Conservation (phyloP, 2,797 vertebrate genomes). For the Steatocranus sp. region DNA sequence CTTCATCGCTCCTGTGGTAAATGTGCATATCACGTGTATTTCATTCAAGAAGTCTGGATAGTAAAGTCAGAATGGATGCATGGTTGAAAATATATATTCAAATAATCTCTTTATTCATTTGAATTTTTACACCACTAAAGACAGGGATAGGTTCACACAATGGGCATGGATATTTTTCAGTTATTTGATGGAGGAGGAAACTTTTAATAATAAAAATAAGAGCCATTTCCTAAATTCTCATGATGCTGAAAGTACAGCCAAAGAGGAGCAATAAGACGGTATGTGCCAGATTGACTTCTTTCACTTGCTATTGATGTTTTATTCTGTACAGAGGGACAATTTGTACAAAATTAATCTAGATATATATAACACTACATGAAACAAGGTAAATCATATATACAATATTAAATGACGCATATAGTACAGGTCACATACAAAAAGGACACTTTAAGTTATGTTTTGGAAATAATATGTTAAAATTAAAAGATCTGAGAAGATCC, state of each 20-base stretch:
- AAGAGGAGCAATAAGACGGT: conserved; percentile 77
- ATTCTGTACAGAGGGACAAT: conserved; percentile 98
- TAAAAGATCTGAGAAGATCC: conserved; percentile 71
- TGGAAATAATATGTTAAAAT: conserved; percentile 79
- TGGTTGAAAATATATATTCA: conserved; percentile 87
- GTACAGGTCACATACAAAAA: conserved; percentile 94
- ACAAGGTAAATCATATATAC: conserved; percentile 99
- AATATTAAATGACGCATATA: conserved; percentile 96
- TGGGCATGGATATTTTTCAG: conserved; percentile 81
- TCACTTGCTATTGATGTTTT: conserved; percentile 88
- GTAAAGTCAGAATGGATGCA: conserved; percentile 70
- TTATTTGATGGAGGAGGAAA: conserved; percentile 78
- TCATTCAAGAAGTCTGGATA: conserved; percentile 9
- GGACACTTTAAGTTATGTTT: conserved; percentile 91
- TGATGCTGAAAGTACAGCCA: conserved; percentile 74
- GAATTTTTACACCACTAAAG: conserved; percentile 84
- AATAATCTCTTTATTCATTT: conserved; percentile 91
- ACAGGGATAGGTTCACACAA: conserved; percentile 88
- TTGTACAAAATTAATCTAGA: conserved; percentile 99
- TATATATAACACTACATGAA: conserved; percentile 96
- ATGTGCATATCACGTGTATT: background rate
- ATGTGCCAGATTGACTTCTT: conserved; percentile 87
- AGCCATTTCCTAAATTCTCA: conserved; percentile 66
- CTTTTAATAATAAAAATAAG: conserved; percentile 85
- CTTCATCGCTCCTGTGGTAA: background rate